Evolutionary conservation across 2,797 vertebrate genomes (phyloP).

Genomic region (Rhincodon typus): DNA sequence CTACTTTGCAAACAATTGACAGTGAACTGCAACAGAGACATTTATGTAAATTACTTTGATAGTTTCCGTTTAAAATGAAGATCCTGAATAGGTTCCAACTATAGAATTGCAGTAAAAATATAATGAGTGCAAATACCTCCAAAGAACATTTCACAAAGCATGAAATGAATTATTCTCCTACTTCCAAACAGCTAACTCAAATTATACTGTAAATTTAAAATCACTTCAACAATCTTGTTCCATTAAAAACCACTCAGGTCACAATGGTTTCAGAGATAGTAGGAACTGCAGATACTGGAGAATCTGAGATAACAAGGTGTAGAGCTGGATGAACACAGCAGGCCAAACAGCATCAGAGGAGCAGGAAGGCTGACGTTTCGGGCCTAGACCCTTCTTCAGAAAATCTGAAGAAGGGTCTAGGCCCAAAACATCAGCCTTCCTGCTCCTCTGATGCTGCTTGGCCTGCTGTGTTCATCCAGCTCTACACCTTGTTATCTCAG

Average conservation of each 20-base stretch:
- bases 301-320: too few species aligned
- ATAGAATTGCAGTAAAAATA: background rate
- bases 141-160: background rate
- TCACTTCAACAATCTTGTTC: background rate
- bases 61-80: background rate
- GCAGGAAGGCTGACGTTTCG: too few species aligned
- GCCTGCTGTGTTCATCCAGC: too few species aligned
- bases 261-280: too few species aligned
- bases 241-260: background rate
- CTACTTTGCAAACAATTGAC: background rate
- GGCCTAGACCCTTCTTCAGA: too few species aligned
- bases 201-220: background rate
- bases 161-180: background rate
- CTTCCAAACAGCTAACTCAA: background rate
- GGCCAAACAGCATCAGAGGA: too few species aligned
- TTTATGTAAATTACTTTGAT: background rate
- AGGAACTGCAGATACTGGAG: too few species aligned
- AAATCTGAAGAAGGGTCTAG: too few species aligned
- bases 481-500: too few species aligned
- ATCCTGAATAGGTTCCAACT: background rate
- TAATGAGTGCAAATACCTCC: background rate
- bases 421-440: too few species aligned
- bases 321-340: too few species aligned
- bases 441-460: too few species aligned
- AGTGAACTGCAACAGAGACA: background rate